Evolutionary conservation across 2,797 vertebrate species (phyloP), one percentile per base, ranked within the genome.

Genomic region (Thunnus albacares): DNA sequence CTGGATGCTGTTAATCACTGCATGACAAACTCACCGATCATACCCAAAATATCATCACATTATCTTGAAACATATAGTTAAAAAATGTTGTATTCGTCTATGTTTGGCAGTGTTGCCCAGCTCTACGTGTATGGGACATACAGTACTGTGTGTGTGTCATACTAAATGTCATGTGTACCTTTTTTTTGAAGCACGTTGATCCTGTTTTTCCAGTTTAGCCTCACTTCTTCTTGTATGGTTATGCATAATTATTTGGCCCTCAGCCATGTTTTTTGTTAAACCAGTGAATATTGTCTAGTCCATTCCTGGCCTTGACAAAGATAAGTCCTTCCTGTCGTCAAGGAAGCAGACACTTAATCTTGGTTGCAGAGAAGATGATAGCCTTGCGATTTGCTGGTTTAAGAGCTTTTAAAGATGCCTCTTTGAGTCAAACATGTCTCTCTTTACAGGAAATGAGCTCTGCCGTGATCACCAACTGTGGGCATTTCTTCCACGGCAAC

Each of bases 401-500:
- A 45, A 56, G 28, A 35, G 24, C 28, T 47, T 75, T 53, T 53
- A 15, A 65, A 24, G 24, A 28, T n/a, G 55, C 15, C 14, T 47
- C 15, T 47, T 47, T 47, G 15, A 76, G 6, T 62, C 12, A 45
- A 14, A 70, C 9, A 11, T 72, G 49, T 71, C 58, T 86, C 12
- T 80, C 20, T 81, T 63, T 33, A 1, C 93, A 97, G 96, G 96
- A 96, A 81, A 97, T 97, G 97, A 91, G 63, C 59, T 91, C 95
- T 11, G 96, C 96, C 0, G 95, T 97, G 30, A 83, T 97, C 79
- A 97, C 96, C 10, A 90, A 94, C 79, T 97, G 97, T 20, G 91
- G 92, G 47, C 96, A 97, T 90, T 95, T 96, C 87, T 97, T 97
- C 89, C 96, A 97, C 0, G 94, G 92, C 1, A 87, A 93, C 90